phyloP scores from a whole-genome alignment of 2,888 invertebrate genomes.

The Rhagonycha fulva region DNA sequence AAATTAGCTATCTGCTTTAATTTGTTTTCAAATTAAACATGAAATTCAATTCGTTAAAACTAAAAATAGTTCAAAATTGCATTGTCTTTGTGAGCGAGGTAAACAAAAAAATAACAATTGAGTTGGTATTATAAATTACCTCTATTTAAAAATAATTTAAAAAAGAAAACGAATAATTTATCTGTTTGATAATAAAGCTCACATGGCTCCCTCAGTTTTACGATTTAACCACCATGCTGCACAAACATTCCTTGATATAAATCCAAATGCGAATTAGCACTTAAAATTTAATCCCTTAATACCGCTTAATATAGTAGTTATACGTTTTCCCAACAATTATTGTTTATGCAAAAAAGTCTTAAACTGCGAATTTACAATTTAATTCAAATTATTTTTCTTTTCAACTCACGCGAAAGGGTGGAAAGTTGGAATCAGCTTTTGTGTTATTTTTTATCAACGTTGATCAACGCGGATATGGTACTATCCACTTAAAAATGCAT shows the following conservation, averaged over 20 bases:
- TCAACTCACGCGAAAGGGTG: too few species aligned
- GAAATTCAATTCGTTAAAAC: background rate
- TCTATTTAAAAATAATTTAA: background rate
- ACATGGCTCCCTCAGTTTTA: background rate
- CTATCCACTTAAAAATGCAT: background rate
- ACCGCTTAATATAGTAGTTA: background rate
- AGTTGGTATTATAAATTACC: background rate
- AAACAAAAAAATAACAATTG: background rate
- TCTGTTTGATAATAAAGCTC: background rate
- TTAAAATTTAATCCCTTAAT: background rate
- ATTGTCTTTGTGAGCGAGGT: background rate
- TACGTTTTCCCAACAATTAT: background rate
- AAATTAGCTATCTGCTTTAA: background rate
- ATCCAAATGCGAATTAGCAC: background rate
- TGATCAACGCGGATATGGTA: background rate
- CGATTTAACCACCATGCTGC: background rate
- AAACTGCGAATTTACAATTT: background rate
- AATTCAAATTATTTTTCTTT: background rate
- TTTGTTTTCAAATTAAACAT: background rate
- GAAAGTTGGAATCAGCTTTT: too few species aligned
- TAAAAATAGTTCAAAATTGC: background rate
- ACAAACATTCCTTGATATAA: background rate
- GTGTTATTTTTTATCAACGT: too few species aligned
- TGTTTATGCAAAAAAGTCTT: background rate
- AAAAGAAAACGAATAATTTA: background rate